Evolutionary conservation across 2,888 invertebrate species (phyloP).

Genomic region (Erebia palarica): DNA sequence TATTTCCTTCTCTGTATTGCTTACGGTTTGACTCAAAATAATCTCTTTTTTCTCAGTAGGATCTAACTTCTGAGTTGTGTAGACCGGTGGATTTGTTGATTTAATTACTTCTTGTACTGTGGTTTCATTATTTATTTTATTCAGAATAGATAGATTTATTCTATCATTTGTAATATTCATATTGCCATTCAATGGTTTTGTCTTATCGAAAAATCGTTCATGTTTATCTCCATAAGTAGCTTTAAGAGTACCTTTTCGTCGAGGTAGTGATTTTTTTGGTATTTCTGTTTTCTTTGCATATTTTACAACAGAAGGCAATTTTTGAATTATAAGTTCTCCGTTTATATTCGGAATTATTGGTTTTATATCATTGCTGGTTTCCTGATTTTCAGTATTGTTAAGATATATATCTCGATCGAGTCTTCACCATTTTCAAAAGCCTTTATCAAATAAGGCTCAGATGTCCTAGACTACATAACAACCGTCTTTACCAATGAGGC

Average conservation of each 20-base stretch:
- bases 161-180: slow-evolving; percentile 39
- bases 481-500: too few species aligned
- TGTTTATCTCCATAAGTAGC: slow-evolving; percentile 79
- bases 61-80: slow-evolving; percentile 8
- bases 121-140: slow-evolving; percentile 11
- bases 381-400: slow-evolving; percentile 44
- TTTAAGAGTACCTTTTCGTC: slow-evolving; percentile 76
- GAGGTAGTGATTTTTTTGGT: slow-evolving; percentile 66
- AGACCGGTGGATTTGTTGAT: slow-evolving; percentile 20
- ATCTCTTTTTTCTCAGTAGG: not conserved
- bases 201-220: slow-evolving; percentile 62
- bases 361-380: slow-evolving; percentile 61
- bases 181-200: slow-evolving; percentile 34
- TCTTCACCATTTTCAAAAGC: too few species aligned
- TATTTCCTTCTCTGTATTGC: slow-evolving; percentile 5
- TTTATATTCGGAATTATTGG: slow-evolving; percentile 53
- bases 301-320: slow-evolving; percentile 51
- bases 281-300: slow-evolving; percentile 59
- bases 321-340: slow-evolving; percentile 67
- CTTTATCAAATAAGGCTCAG: too few species aligned
- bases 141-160: slow-evolving; percentile 16
- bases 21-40: not conserved
- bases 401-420: too few species aligned
- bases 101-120: slow-evolving; percentile 6
- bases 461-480: too few species aligned